A percentile compares a stretch with the other conserved stretches of the same genome.
These are phyloP conservation scores for Troides helena DNA, from an alignment of 2,888 invertebrate genomes.

Conservation along the genomic window DNA sequence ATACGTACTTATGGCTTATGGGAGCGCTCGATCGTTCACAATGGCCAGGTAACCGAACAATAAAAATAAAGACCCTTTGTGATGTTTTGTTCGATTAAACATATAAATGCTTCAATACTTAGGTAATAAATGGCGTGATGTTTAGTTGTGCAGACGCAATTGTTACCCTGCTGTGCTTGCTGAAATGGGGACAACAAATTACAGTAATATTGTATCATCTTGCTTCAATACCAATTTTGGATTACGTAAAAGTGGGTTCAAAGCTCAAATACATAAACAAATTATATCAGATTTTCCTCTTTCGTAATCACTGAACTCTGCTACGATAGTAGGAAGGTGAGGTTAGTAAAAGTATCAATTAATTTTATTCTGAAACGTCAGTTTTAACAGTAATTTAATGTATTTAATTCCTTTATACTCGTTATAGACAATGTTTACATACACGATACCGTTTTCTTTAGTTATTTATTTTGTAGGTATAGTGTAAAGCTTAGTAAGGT, in stretches of 20 bases:
- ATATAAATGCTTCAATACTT: slow-evolving; percentile 13
- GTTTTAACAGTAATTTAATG: background rate
- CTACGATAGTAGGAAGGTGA: background rate
- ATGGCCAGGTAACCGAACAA: slow-evolving; percentile 61
- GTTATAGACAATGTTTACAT: background rate
- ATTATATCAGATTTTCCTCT: background rate
- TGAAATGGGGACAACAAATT: slow-evolving; percentile 15
- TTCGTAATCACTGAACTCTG: background rate
- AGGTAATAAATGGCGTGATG: slow-evolving; percentile 19
- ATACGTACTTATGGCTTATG: slow-evolving; percentile 53
- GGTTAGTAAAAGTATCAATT: background rate
- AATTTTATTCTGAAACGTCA: background rate
- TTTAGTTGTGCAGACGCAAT: slow-evolving; percentile 19
- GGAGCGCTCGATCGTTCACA: slow-evolving; percentile 57
- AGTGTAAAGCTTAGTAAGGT: too few species aligned
- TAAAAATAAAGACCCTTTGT: slow-evolving; percentile 64
- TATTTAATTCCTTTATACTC: background rate
- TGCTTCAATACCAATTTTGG: slow-evolving; percentile 6
- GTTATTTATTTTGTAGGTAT: too few species aligned
- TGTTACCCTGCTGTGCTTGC: slow-evolving; percentile 7
- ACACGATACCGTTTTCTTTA: too few species aligned
- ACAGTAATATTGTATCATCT: slow-evolving; percentile 14
- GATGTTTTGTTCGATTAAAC: slow-evolving; percentile 33
- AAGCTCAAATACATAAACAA: background rate
- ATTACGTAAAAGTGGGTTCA: slow-evolving; percentile 3